Evolutionary conservation across 2,888 invertebrate species (phyloP).

Genomic region (Cerceris rybyensis): DNA sequence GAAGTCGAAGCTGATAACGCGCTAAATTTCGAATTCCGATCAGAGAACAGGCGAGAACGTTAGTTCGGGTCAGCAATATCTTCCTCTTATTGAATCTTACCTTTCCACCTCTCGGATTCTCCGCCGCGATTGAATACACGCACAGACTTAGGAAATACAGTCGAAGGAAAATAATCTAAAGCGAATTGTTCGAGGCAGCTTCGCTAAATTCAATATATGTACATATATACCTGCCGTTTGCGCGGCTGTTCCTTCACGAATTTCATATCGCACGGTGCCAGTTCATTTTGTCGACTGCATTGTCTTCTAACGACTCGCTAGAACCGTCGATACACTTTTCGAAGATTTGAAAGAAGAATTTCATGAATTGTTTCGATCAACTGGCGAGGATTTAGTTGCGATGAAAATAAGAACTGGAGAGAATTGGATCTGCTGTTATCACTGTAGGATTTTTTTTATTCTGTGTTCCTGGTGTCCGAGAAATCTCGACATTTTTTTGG

Average conservation of each 20-base stretch:
- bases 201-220: slow-evolving; percentile 9
- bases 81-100: slow-evolving; percentile 72
- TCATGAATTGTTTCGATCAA: too few species aligned
- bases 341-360: background rate
- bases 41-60: slow-evolving; percentile 58
- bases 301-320: slow-evolving; percentile 4
- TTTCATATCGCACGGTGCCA: slow-evolving; percentile 55
- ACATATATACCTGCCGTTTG: slow-evolving; percentile 33
- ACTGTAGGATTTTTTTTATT: too few species aligned
- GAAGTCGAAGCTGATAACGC: slow-evolving; percentile 16
- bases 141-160: slow-evolving; percentile 13
- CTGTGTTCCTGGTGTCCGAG: too few species aligned
- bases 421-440: too few species aligned
- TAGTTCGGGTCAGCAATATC: slow-evolving; percentile 73
- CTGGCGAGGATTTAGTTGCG: too few species aligned
- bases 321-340: background rate
- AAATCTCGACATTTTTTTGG: too few species aligned
- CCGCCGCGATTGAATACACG: slow-evolving; percentile 50
- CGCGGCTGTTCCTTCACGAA: slow-evolving; percentile 28
- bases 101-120: slow-evolving; percentile 43
- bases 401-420: too few species aligned
- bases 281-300: slow-evolving; percentile 7
- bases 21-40: slow-evolving; percentile 63
- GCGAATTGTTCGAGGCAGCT: slow-evolving; percentile 41
- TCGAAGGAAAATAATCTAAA: slow-evolving; percentile 62